Conservation (phyloP, 1,140 invertebrate species). For the Berghia stephanieae region DNA sequence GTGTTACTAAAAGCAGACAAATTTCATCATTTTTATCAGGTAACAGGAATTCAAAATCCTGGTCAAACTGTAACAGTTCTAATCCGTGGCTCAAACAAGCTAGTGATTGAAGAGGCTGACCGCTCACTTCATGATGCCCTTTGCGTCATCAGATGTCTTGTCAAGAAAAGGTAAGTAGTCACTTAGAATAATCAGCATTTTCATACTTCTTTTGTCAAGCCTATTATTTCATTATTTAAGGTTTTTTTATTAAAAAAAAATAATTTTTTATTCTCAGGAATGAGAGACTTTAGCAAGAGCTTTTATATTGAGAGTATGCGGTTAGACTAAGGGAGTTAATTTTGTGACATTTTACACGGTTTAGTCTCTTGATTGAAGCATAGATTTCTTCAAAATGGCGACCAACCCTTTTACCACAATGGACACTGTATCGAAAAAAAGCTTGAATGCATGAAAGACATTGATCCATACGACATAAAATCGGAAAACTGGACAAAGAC, state of each 20-base stretch:
- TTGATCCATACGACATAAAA: too few species aligned
- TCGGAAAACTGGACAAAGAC: too few species aligned
- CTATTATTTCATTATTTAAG: not conserved
- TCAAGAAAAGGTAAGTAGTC: conserved; percentile 82
- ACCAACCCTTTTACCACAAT: too few species aligned
- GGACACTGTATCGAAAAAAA: too few species aligned
- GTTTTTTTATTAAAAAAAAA: not conserved
- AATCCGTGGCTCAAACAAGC: conserved; percentile 95
- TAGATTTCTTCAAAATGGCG: too few species aligned
- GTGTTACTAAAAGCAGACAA: too few species aligned
- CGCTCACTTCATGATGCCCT: conserved; percentile 97
- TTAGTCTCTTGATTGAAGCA: too few species aligned
- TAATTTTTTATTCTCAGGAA: not conserved
- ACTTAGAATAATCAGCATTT: too few species aligned
- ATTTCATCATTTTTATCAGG: conserved; percentile 71
- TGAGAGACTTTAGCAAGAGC: not conserved
- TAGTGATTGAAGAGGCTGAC: conserved; percentile 92
- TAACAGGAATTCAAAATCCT: conserved; percentile 88
- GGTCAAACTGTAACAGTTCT: conserved; percentile 93
- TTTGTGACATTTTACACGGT: too few species aligned
- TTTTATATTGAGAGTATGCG: not conserved
- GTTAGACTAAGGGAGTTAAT: too few species aligned
- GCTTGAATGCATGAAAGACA: too few species aligned
- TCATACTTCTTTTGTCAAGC: not conserved
- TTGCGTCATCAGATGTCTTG: conserved; percentile 96